Percentiles rank a stretch among this genome's conserved stretches.
Evolutionary conservation across 1,140 invertebrate species (phyloP).

Genomic region (Philaenus spumarius): DNA sequence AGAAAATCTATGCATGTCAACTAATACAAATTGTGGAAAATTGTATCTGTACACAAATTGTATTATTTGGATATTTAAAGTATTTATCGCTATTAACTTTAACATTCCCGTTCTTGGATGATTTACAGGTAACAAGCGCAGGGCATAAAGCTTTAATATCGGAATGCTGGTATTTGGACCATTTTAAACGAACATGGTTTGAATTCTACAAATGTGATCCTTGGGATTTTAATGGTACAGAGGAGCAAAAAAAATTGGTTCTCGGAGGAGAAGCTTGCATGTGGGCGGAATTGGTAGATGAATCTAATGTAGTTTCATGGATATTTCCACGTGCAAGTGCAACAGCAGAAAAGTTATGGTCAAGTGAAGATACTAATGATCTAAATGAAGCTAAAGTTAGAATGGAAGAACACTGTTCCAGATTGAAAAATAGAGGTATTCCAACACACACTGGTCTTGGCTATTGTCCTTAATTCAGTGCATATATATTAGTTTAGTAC

Average conservation of each 20-base stretch:
- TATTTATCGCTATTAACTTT: no score
- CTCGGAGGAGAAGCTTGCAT: slow-evolving; percentile 89
- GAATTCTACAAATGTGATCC: slow-evolving; percentile 75
- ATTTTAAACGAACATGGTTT: slow-evolving; percentile 64
- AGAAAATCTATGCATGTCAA: no score
- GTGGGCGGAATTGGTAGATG: slow-evolving; percentile 84
- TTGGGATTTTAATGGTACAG: slow-evolving; percentile 43
- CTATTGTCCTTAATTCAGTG: slow-evolving; percentile 48
- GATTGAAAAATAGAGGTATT: slow-evolving; percentile 67
- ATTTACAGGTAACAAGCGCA: slow-evolving; percentile 26
- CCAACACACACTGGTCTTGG: slow-evolving; percentile 58
- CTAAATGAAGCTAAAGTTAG: slow-evolving; percentile 46
- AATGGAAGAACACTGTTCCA: slow-evolving; percentile 77
- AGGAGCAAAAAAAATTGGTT: slow-evolving; percentile 45
- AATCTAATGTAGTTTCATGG: slow-evolving; percentile 49
- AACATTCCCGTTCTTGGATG: no score
- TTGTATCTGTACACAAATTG: no score
- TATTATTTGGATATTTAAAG: no score
- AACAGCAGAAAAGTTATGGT: slow-evolving; percentile 82
- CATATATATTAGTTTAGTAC: no score
- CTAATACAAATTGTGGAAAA: no score
- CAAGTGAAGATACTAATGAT: slow-evolving; percentile 35
- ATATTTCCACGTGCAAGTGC: slow-evolving; percentile 76
- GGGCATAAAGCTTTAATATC: slow-evolving; percentile 63
- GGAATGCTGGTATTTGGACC: slow-evolving; percentile 81